These are phyloP conservation scores for Bombus balteatus DNA, from an alignment of 1,140 invertebrate species.

Conservation along the genomic window DNA sequence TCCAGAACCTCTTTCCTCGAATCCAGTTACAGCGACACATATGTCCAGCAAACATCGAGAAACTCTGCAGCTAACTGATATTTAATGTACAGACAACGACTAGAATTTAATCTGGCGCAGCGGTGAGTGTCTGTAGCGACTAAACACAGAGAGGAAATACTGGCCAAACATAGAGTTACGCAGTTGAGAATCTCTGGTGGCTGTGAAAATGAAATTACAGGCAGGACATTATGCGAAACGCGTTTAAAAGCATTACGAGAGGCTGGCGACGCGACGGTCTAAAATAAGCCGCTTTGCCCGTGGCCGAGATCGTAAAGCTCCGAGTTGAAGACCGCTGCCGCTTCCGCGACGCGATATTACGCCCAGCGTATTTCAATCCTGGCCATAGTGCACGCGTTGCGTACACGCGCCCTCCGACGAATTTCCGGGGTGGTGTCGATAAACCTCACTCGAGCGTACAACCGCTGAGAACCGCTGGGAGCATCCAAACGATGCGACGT, in stretches of 20 bases:
- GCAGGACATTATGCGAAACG: slow-evolving; percentile 34
- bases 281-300: slow-evolving; percentile 50
- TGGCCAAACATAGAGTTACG: no score
- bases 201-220: slow-evolving; percentile 43
- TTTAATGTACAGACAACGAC: not conserved
- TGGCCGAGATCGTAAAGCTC: slow-evolving; percentile 45
- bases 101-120: not conserved
- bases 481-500: not conserved
- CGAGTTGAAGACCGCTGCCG: slow-evolving; percentile 33
- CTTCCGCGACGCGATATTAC: slow-evolving; percentile 30
- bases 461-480: slow-evolving; percentile 21
- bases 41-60: not conserved
- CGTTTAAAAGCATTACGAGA: slow-evolving; percentile 49
- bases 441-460: not conserved
- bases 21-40: not conserved
- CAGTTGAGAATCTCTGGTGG: not conserved
- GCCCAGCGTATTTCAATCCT: slow-evolving; percentile 15
- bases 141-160: not conserved
- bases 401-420: not conserved
- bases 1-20: not conserved
- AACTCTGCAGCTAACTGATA: not conserved
- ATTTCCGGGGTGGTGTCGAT: slow-evolving; percentile 15
- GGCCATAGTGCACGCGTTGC: not conserved
- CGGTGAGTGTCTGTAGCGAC: not conserved
- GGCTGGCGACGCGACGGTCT: slow-evolving; percentile 23